Evolutionary conservation across 2,113 vertebrate genomes (phyloP).

Genomic region (Quiscalus mexicanus): DNA sequence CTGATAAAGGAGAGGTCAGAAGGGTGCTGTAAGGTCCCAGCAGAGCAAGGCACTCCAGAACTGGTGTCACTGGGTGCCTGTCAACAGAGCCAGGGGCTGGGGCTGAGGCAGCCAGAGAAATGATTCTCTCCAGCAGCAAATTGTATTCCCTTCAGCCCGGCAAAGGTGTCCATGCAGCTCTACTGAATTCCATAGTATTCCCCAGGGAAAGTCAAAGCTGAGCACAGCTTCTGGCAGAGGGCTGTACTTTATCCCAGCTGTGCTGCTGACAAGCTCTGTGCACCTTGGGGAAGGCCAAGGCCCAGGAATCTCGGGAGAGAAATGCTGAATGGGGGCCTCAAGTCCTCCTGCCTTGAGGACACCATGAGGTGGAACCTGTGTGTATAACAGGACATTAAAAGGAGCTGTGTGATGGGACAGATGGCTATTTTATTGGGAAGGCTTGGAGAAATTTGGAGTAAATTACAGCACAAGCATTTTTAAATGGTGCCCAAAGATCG

Average conservation of each 20-base stretch:
- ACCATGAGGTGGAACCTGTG: not conserved
- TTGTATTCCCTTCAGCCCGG: accelerated
- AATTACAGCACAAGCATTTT: not conserved
- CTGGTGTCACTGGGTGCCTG: accelerated
- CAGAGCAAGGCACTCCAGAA: accelerated
- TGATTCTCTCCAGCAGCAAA: not conserved
- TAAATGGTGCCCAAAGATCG: not conserved
- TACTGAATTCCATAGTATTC: accelerated
- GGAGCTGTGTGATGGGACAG: not conserved
- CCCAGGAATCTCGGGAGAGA: not conserved
- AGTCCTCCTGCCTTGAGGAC: not conserved
- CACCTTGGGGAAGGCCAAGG: not conserved
- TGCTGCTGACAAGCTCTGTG: not conserved
- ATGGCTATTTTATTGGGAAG: not conserved
- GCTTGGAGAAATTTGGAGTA: not conserved
- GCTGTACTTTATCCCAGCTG: not conserved
- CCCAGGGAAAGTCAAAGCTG: not conserved
- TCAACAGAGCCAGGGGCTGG: not conserved
- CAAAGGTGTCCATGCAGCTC: not conserved
- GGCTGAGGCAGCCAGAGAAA: not conserved
- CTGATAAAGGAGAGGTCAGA: not conserved
- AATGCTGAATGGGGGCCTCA: not conserved
- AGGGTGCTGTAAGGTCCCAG: not conserved
- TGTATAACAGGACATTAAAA: not conserved
- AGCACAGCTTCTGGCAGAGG: not conserved